Percentiles rank a stretch among this genome's conserved stretches.
phyloP scores from a whole-genome alignment of 2,888 invertebrate genomes.

The Tubulanus polymorphus region DNA sequence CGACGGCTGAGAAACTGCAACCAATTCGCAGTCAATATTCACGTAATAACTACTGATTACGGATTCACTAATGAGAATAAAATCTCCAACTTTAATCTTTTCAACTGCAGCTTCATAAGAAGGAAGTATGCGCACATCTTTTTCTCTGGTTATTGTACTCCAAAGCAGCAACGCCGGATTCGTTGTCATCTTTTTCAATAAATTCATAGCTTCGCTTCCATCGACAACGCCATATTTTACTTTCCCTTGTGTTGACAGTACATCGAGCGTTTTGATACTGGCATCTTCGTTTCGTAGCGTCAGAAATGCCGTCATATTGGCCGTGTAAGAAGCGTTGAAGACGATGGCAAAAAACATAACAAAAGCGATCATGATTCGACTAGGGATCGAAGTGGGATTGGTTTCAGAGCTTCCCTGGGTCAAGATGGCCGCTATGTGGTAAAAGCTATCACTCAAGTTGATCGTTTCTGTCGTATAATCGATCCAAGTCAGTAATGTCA shows the following conservation, averaged over 20 bases:
- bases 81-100: background rate
- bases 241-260: background rate
- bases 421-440: background rate
- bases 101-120: background rate
- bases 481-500: background rate
- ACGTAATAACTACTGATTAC: background rate
- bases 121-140: background rate
- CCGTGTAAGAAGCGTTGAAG: background rate
- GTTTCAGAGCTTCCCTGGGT: background rate
- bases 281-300: background rate
- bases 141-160: background rate
- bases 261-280: background rate
- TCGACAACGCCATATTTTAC: background rate
- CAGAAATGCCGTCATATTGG: conserved; percentile 1
- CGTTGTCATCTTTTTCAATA: background rate
- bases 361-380: background rate
- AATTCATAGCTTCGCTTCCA: background rate
- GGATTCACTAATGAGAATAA: background rate
- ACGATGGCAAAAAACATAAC: background rate
- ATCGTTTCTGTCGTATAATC: background rate
- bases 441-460: background rate
- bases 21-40: background rate
- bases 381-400: background rate
- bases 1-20: background rate
- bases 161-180: background rate